Evolutionary conservation across 1,140 invertebrate genomes (phyloP), one percentile per base, ranked within the genome.

Genomic region (Heliconius hermathena): DNA sequence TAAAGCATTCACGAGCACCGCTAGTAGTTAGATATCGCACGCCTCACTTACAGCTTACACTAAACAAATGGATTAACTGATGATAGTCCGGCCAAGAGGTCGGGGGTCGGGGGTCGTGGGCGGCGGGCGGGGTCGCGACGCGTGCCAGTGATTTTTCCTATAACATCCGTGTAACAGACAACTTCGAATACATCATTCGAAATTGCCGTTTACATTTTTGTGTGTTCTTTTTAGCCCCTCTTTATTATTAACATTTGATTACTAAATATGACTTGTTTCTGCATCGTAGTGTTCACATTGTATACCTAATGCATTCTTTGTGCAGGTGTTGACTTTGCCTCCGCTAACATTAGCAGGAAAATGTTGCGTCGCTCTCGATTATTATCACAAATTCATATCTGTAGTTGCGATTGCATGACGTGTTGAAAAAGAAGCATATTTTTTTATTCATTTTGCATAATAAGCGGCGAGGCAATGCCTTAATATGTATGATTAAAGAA

Each of bases 311-410:
- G 93, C 93, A 94, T 94, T 93, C 83, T 93, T 92, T 94, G 91
- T 94, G 89, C 91, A 94, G 91, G 92, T 94, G 87, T 93, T 93
- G 89, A 92, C 83, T 93, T 93, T 77, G 90, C 91, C 89, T 90
- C 87, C 89, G 90, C 93, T 94, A 94, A 94, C 93, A 90, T 87
- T 92, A 93, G 93, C 93, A 94, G 90, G 89, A 93, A 94, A 94
- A 94, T 94, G 93, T 93, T 94, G 93, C 93, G 88, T 91, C 90
- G 89, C 87, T 93, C 89, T 89, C 84, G 85, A 85, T 89, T 22
- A 66, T 66, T 88, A 85, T 85, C 87, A 86, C 85, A 81, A 86
- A 88, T 84, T 87, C 81, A 89, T 86, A 83, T 84, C 73, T 76
- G 87, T 88, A 89, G 85, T 85, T 82, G 83, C 74, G 81, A 83